Base-by-base conservation (phyloP, 2,797 vertebrate species). In the Dendrocincla fuliginosa region DNA sequence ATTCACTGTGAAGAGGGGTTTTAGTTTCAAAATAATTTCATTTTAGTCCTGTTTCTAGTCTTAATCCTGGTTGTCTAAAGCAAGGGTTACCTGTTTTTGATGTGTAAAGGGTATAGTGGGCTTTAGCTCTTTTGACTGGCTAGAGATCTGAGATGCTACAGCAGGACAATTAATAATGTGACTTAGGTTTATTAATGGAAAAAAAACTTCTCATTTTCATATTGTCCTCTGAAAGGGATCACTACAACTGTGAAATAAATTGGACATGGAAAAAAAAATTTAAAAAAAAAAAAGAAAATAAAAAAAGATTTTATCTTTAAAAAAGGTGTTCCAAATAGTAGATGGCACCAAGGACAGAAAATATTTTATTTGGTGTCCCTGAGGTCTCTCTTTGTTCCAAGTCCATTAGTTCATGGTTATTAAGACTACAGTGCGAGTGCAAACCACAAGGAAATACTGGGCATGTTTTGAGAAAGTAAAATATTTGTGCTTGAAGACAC, bases 211-310 rank as follows among this genome's bases (percentile, higher is more conserved):
- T 41, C 9, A 2, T 49, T 87, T 83, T 81, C 23, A 10, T 73
- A 53, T 15, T 61, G 73, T 63, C 16, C 47, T 15, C 12, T 76
- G 44, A 80, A 85, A 80, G 35, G 14, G 8, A 52, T 84, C 16
- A n/a, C 16, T 56, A 28, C 16, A 85, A 27, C 8, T 41, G 10
- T 64, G 49, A 68, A 84, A 64, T 56, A 69, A 89, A 84, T 32
- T 24, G 2, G 7, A 6, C 2, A 2, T 13, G 24, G 9, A 17
- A 2, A 1, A 0, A 46, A 6, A 44, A 44, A 41, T 41, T 44
- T 10, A n/a, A n/a, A 2, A 8, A 16, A 19, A 28, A 16, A 19
- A 28, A 16, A 15, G 17, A 59, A 35, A 52, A 42, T 10, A 28
- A 25, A 33, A 56, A 84, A 80, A 86, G 5, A 25, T 39, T 67